Percentiles rank a stretch among this genome's conserved stretches.
These are phyloP conservation scores for Morpho deidamia DNA, from an alignment of 2,888 invertebrate species.

Conservation along the genomic window DNA sequence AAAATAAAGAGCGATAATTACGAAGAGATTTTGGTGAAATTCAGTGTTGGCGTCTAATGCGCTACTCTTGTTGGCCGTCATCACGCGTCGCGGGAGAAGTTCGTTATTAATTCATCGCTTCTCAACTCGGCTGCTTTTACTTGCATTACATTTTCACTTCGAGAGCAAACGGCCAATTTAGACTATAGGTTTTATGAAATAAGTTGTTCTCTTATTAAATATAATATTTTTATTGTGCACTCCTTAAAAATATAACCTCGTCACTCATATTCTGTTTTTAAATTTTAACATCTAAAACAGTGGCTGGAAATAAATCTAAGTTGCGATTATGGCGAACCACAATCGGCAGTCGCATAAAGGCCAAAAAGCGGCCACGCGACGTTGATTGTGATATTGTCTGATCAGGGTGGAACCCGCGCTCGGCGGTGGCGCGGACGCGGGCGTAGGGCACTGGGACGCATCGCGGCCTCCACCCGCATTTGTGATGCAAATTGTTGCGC, in stretches of 20 bases:
- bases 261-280: not conserved
- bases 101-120: slow-evolving; percentile 73
- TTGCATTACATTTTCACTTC: slow-evolving; percentile 48
- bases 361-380: slow-evolving; percentile 74
- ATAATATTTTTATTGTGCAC: not conserved
- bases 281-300: slow-evolving; percentile 8
- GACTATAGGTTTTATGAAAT: slow-evolving; percentile 27
- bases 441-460: slow-evolving; percentile 44
- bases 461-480: slow-evolving; percentile 56
- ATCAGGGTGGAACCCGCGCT: slow-evolving; percentile 44
- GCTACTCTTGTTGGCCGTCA: slow-evolving; percentile 76
- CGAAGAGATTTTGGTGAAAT: slow-evolving; percentile 51
- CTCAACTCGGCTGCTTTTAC: slow-evolving; percentile 59
- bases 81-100: slow-evolving; percentile 73
- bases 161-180: slow-evolving; percentile 35
- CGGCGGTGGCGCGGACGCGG: slow-evolving; percentile 33
- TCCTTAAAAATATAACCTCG: not conserved
- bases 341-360: slow-evolving; percentile 71
- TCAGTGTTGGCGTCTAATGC: slow-evolving; percentile 66
- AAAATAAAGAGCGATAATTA: slow-evolving; percentile 46
- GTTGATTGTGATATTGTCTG: slow-evolving; percentile 77
- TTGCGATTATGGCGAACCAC: slow-evolving; percentile 54
- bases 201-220: slow-evolving; percentile 13
- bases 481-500: slow-evolving; percentile 57
- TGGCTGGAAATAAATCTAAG: slow-evolving; percentile 36